Evolutionary conservation across 2,113 vertebrate genomes (phyloP).

Genomic region (Chloropsis cyanopogon): DNA sequence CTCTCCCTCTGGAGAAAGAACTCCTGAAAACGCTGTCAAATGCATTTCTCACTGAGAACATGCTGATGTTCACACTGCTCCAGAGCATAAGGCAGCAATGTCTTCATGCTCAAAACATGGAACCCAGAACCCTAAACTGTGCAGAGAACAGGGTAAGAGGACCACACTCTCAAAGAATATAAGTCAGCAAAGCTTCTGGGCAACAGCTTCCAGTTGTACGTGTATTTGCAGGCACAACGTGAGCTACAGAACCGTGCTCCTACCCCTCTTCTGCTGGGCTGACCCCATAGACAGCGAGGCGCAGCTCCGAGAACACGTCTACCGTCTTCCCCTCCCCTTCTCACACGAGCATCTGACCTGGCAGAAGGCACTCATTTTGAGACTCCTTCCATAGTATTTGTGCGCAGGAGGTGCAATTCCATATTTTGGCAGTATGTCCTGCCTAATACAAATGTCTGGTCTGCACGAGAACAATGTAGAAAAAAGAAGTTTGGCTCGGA

Average conservation of each 20-base stretch:
- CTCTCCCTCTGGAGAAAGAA: neutral
- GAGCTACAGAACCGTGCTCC: neutral
- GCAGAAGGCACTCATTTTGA: neutral
- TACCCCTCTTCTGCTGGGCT: neutral
- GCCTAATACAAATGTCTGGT: slow-evolving; percentile 11
- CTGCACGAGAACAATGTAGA: neutral
- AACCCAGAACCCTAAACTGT: neutral
- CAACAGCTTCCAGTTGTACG: neutral
- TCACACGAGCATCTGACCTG: neutral
- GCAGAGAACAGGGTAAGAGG: neutral
- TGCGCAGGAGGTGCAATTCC: neutral
- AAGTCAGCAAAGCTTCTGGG: neutral
- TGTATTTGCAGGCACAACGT: neutral
- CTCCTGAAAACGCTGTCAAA: neutral
- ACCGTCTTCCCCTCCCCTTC: neutral
- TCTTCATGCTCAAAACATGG: neutral
- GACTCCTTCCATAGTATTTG: neutral
- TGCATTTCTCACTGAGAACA: neutral
- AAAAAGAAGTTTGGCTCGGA: slow-evolving; percentile 27
- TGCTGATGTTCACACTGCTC: neutral
- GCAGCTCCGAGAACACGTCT: accelerated
- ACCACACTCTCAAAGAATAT: neutral
- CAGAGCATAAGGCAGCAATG: neutral
- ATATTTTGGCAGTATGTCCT: neutral
- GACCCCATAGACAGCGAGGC: neutral